Base-by-base conservation (phyloP, 2,888 invertebrate genomes). In the Cosmia trapezina region DNA sequence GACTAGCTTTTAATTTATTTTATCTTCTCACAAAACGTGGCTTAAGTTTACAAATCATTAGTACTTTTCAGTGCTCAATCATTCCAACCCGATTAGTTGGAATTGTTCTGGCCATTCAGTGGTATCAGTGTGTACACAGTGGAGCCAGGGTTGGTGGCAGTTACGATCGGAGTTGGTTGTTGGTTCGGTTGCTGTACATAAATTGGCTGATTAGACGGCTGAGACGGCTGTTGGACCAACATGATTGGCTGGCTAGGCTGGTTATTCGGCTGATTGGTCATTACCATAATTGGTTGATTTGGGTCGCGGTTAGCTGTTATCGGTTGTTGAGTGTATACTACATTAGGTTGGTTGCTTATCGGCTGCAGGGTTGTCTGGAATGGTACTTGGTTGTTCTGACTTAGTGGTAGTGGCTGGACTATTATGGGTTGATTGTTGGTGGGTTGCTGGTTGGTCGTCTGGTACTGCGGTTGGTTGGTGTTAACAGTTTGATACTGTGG, bases 81-180 rank as follows among this genome's bases (percentile, higher is more conserved):
- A 41, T 8, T 41, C 7, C 41, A 41, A 41, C 41, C 41, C 41
- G 41, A 41, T 8, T 41, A 41, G 54, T 75, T 78, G n/a, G 80
- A 68, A 47, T 37, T 78, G 45, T 53, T 80, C 54, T 74, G 80
- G 14, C 70, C 73, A 78, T 85, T 89, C 43, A 89, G 17, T 22
- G 92, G 92, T 57, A 91, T 84, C 22, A 91, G 69, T 0, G 89
- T 86, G 71, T 88, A 90, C 3, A 91, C 69, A 65, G 74, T 80
- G 61, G 81, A 85, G 41, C 68, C 83, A 73, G 84, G 75, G 17
- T 76, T 84, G 3, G 71, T 73, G 41, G 75, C 28, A 57, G 84
- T 28, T 9, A 85, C 54, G 14, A 84, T 37, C 49, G 71, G 82
- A 6, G 47, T 61, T 14, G 76, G 70, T 43, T 67, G 81, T 57